These are phyloP conservation scores for Halcyon senegalensis DNA, from an alignment of 2,113 vertebrate genomes.

Conservation along the genomic window DNA sequence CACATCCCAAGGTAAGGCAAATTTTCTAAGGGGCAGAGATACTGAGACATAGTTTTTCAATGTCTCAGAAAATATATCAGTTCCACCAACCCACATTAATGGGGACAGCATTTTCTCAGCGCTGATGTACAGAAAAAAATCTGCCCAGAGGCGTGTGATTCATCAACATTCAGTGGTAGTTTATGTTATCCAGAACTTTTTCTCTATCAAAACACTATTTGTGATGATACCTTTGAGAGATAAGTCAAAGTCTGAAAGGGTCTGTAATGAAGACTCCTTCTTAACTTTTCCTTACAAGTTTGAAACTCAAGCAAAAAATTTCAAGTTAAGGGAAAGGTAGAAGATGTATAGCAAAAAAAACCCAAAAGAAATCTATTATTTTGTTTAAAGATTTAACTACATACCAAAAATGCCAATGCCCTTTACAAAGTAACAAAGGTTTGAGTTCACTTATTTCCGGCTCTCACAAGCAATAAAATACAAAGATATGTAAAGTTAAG, in stretches of 20 bases:
- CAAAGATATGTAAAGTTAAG: background rate
- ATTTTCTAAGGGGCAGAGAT: background rate
- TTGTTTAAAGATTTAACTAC: background rate
- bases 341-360: background rate
- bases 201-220: background rate
- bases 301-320: background rate
- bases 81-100: background rate
- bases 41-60: background rate
- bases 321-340: background rate
- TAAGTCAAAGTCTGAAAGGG: background rate
- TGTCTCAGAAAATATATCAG: background rate
- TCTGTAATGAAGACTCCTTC: background rate
- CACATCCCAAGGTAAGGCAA: background rate
- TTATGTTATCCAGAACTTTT: background rate
- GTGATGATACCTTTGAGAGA: background rate
- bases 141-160: background rate
- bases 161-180: background rate
- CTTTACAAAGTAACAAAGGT: background rate
- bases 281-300: background rate
- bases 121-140: background rate
- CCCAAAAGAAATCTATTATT: background rate
- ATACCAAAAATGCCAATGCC: background rate
- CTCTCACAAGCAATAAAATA: background rate
- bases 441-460: background rate
- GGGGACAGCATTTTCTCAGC: background rate